A percentile compares a stretch with the other conserved stretches of the same genome.
phyloP scores from a whole-genome alignment of 2,113 vertebrate genomes.

The Limanda limanda region DNA sequence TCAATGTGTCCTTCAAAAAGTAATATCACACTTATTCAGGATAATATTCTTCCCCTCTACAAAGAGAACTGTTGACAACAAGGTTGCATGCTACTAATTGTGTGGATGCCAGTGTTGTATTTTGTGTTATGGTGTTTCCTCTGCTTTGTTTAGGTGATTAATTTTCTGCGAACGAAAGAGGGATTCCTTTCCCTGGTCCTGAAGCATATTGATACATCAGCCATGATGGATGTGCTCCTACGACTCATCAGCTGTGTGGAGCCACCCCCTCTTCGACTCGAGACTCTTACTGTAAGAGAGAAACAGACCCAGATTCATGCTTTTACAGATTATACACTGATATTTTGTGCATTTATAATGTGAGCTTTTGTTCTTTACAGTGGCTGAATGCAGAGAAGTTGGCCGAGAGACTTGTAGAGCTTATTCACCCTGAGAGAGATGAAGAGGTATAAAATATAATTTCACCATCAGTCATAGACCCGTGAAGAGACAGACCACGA shows the following conservation, averaged over 20 bases:
- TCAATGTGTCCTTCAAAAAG: neutral
- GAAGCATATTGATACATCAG: constrained; percentile 94
- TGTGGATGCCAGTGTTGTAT: neutral
- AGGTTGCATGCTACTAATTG: neutral
- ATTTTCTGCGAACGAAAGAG: constrained; percentile 90
- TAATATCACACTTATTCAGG: neutral
- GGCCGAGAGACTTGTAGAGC: constrained; percentile 92
- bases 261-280: constrained; percentile 88
- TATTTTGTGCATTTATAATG: constrained; percentile 4
- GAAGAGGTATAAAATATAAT: constrained; percentile 82
- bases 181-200: constrained; percentile 90
- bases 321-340: neutral
- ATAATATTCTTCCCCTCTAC: neutral
- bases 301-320: constrained; percentile 6
- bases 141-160: constrained; percentile 84
- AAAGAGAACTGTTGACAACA: neutral
- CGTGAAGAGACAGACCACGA: neutral
- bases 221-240: constrained; percentile 97
- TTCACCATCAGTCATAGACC: neutral
- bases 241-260: constrained; percentile 97
- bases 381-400: constrained; percentile 94
- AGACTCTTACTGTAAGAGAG: constrained; percentile 90
- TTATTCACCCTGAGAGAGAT: constrained; percentile 91
- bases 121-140: constrained; percentile 1
- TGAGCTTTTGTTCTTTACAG: constrained; percentile 73